These are phyloP conservation scores for Carterocephalus palaemon DNA, from an alignment of 2,888 invertebrate genomes.

Conservation along the genomic window DNA sequence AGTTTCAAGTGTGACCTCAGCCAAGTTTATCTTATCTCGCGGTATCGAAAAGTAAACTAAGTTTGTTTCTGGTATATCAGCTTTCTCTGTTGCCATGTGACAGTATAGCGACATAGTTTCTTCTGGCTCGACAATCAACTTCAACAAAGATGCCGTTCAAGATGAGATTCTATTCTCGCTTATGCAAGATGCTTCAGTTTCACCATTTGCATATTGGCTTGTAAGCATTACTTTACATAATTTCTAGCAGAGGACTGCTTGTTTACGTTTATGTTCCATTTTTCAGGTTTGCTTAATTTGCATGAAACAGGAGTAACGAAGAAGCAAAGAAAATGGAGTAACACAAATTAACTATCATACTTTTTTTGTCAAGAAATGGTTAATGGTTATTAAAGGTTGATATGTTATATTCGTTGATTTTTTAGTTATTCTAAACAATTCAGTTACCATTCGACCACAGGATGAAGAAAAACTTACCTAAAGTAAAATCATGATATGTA, in stretches of 20 bases:
- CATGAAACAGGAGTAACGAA: too few species aligned
- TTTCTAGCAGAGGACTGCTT: not conserved
- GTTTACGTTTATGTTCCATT: not conserved
- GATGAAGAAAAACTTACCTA: too few species aligned
- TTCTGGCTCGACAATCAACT: slow-evolving; percentile 9
- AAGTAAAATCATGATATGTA: too few species aligned
- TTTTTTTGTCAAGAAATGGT: too few species aligned
- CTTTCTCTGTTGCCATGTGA: slow-evolving; percentile 29
- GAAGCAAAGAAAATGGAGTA: too few species aligned
- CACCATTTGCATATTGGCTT: slow-evolving; percentile 8
- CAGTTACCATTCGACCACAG: too few species aligned
- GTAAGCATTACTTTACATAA: not conserved
- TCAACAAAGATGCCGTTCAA: slow-evolving; percentile 14
- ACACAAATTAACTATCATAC: too few species aligned
- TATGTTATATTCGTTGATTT: too few species aligned
- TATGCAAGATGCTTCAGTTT: slow-evolving; percentile 16
- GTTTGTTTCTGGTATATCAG: slow-evolving; percentile 23
- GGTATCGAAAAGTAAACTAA: slow-evolving; percentile 17
- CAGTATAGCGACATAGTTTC: slow-evolving; percentile 1
- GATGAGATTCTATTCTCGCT: not conserved
- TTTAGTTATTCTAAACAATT: too few species aligned
- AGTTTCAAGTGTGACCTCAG: too few species aligned
- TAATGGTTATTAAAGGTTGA: too few species aligned
- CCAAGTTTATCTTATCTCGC: slow-evolving; percentile 25
- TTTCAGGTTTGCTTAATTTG: too few species aligned